Evolutionary conservation across 2,797 vertebrate genomes (phyloP).

Genomic region (Babyrousa celebensis): DNA sequence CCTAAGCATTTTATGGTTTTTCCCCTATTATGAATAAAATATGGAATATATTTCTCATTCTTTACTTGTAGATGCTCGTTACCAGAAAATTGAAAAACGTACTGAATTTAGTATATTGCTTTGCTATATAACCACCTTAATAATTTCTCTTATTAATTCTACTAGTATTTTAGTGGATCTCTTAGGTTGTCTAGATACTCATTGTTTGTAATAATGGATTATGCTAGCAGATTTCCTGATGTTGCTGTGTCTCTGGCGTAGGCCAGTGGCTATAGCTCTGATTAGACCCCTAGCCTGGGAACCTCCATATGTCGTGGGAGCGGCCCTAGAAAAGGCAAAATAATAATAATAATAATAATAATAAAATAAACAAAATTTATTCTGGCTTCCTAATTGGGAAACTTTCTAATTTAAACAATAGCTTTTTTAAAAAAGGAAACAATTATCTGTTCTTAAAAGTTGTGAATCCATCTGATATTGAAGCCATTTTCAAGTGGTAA

Average conservation of each 20-base stretch:
- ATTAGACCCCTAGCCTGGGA: no score
- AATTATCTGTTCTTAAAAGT: neutral
- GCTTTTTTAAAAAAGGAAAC: neutral
- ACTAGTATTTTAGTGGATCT: neutral
- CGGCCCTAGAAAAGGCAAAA: no score
- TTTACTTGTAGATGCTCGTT: slow-evolving; percentile 5
- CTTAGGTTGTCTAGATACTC: neutral
- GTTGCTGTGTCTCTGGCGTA: no score
- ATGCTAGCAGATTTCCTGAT: slow-evolving; percentile 12
- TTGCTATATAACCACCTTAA: neutral
- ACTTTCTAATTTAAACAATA: neutral
- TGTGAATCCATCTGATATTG: neutral
- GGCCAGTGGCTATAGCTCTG: no score
- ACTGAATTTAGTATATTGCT: neutral
- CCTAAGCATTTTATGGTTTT: neutral
- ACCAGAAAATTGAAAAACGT: slow-evolving; percentile 40
- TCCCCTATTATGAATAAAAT: neutral
- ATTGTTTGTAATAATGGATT: neutral
- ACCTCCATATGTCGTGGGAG: no score
- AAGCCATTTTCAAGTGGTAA: neutral
- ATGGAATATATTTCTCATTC: slow-evolving; percentile 12
- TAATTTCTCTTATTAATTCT: slow-evolving; percentile 9
- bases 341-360: no score
- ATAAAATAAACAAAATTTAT: neutral
- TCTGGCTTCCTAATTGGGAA: neutral